phyloP scores from a whole-genome alignment of 2,113 vertebrate species.

The Sphyrna mokarran region DNA sequence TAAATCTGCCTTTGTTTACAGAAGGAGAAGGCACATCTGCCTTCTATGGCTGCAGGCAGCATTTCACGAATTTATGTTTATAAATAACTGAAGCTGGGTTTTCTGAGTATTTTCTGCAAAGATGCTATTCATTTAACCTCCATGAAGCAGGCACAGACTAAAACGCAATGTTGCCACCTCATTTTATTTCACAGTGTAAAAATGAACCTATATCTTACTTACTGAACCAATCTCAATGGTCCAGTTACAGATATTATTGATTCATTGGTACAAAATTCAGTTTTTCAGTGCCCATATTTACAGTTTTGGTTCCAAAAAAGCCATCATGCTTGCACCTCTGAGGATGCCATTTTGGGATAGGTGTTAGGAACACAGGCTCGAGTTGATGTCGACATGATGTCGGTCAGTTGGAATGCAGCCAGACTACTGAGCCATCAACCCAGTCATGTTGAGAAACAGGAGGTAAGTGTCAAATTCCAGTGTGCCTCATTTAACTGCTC shows the following conservation, averaged over 20 bases:
- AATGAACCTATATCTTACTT: not conserved
- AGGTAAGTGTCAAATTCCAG: not conserved
- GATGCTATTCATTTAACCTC: not conserved
- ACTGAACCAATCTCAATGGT: not conserved
- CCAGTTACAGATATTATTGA: not conserved
- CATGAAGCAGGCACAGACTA: not conserved
- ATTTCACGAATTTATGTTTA: conserved; percentile 17
- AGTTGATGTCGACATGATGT: not conserved
- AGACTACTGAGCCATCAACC: not conserved
- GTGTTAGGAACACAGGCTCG: not conserved
- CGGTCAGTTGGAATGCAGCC: no score
- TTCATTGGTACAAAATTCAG: not conserved
- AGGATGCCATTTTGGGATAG: not conserved
- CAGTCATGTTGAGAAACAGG: not conserved
- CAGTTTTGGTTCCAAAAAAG: not conserved
- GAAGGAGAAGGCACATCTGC: not conserved
- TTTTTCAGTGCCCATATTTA: not conserved
- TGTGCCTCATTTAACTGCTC: not conserved
- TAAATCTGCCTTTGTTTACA: not conserved
- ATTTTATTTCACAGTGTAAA: not conserved
- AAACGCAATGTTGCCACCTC: not conserved
- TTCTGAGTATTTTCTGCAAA: not conserved
- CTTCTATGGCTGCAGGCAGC: not conserved
- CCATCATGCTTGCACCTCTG: not conserved
- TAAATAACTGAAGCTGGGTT: not conserved